Evolutionary conservation across 2,888 invertebrate genomes (phyloP).

Genomic region (Caenorhabditis uteleia): DNA sequence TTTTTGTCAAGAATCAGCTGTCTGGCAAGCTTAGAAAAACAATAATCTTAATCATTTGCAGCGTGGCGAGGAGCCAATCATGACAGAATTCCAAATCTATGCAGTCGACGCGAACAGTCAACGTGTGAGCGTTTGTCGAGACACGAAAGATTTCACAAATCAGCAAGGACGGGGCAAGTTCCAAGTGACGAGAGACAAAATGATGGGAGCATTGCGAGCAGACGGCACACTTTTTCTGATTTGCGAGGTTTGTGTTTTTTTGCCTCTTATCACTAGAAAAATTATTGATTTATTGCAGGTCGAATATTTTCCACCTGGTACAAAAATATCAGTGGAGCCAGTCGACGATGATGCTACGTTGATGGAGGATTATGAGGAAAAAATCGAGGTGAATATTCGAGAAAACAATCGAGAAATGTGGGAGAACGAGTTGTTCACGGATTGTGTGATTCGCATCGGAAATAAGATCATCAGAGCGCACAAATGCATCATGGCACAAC

Average conservation of each 20-base stretch:
- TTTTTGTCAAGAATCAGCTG: conserved; percentile 2
- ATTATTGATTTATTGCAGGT: too few relatives aligned
- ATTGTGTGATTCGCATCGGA: conserved; percentile 64
- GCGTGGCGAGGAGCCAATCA: conserved; percentile 64
- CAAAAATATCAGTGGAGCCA: conserved; percentile 59
- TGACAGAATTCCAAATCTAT: conserved; percentile 69
- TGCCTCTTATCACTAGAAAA: neutral
- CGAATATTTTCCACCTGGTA: conserved; percentile 58
- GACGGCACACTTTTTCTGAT: conserved; percentile 62
- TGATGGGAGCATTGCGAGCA: conserved; percentile 54
- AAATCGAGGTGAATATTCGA: conserved; percentile 38
- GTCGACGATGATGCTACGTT: conserved; percentile 49
- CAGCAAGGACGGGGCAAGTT: conserved; percentile 68
- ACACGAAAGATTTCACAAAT: conserved; percentile 67
- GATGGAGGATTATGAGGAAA: conserved; percentile 46
- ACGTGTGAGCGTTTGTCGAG: conserved; percentile 64
- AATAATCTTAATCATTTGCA: conserved; percentile 32
- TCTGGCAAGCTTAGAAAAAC: neutral
- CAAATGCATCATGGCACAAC: conserved; percentile 62
- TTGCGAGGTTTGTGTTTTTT: conserved; percentile 53
- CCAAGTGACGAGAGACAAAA: conserved; percentile 62
- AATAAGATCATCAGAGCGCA: conserved; percentile 57
- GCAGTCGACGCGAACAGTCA: conserved; percentile 52
- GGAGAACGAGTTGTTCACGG: conserved; percentile 60
- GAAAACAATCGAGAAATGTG: conserved; percentile 54